These are phyloP conservation scores for Caenorhabditis uteleia DNA, from an alignment of 2,888 invertebrate species.

Conservation along the genomic window DNA sequence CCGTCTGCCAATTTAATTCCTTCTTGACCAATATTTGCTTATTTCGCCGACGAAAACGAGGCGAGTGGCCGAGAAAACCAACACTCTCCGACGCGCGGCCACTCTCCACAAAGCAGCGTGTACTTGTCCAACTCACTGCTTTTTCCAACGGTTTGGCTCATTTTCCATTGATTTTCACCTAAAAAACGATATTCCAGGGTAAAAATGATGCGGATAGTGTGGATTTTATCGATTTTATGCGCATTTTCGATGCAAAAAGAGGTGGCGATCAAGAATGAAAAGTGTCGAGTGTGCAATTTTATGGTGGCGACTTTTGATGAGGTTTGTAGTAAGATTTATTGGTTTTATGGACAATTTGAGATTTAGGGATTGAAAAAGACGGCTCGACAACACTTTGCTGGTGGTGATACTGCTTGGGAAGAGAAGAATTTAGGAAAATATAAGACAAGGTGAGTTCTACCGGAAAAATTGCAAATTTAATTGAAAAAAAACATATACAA, in stretches of 20 bases:
- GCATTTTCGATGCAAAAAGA: constrained; percentile 13
- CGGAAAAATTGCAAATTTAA: constrained; percentile 57
- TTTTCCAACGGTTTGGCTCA: too few relatives aligned
- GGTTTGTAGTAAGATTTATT: constrained; percentile 30
- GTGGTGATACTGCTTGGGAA: constrained; percentile 92
- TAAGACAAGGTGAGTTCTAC: constrained; percentile 74
- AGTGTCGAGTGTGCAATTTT: constrained; percentile 57
- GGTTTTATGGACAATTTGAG: not conserved
- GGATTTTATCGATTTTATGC: constrained; percentile 9
- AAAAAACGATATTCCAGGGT: constrained; percentile 25
- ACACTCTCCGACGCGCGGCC: too few relatives aligned
- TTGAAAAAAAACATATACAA: constrained; percentile 76
- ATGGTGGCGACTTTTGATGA: constrained; percentile 59
- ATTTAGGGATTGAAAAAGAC: constrained; percentile 81
- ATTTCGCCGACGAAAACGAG: too few relatives aligned
- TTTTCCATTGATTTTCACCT: too few relatives aligned
- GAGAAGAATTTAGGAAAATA: constrained; percentile 83
- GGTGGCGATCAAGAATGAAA: constrained; percentile 45
- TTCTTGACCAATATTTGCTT: too few relatives aligned
- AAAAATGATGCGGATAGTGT: constrained; percentile 24
- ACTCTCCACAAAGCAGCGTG: too few relatives aligned
- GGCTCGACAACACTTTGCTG: constrained; percentile 86
- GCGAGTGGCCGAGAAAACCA: too few relatives aligned
- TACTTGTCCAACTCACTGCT: too few relatives aligned
- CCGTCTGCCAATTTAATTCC: too few relatives aligned